These are phyloP conservation scores for Pomacea maculata DNA, from an alignment of 1,140 invertebrate genomes.

Conservation along the genomic window DNA sequence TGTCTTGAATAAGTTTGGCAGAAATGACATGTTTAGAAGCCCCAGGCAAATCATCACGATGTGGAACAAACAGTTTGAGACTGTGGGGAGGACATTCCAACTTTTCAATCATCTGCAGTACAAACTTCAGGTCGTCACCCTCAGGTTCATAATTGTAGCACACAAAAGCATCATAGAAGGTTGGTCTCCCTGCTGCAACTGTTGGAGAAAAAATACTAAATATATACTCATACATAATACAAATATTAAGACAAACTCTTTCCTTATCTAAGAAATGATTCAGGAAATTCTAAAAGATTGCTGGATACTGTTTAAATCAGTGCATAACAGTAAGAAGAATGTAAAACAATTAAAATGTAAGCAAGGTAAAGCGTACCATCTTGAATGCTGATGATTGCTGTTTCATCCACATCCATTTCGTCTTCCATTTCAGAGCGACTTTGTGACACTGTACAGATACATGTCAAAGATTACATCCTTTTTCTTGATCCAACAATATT, in stretches of 20 bases:
- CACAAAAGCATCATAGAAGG: conserved; percentile 64
- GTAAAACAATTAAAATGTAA: no score
- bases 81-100: conserved; percentile 51
- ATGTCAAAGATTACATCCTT: no score
- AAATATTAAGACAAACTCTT: neutral
- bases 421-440: conserved; percentile 32
- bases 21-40: conserved; percentile 52
- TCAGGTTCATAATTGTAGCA: conserved; percentile 56
- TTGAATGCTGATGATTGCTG: conserved; percentile 33
- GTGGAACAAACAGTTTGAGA: conserved; percentile 61
- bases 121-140: conserved; percentile 57
- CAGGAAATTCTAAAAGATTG: no score
- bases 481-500: no score
- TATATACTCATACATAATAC: conserved; percentile 2
- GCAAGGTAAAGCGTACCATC: conserved; percentile 34
- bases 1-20: conserved; percentile 61
- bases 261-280: no score
- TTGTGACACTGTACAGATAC: conserved; percentile 37
- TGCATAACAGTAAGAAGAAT: no score
- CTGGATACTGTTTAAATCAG: no score
- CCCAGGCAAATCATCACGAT: conserved; percentile 61
- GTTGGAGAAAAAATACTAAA: conserved; percentile 16
- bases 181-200: conserved; percentile 32
- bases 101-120: conserved; percentile 52
- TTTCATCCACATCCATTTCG: conserved; percentile 32